Evolutionary conservation across 1,140 invertebrate genomes (phyloP).

Genomic region (Physella acuta): DNA sequence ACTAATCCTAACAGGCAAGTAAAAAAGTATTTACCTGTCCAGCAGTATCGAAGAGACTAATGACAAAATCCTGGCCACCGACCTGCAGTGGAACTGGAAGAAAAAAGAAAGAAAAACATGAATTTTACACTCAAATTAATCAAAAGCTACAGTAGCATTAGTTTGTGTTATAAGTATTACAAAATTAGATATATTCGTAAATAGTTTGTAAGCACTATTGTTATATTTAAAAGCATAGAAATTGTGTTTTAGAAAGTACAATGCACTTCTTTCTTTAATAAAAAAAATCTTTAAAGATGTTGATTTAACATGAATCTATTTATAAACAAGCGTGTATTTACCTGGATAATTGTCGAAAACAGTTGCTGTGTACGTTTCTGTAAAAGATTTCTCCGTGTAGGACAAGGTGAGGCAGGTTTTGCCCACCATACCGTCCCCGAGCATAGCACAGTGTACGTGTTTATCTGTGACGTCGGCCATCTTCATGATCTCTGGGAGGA

Average conservation of each 20-base stretch:
- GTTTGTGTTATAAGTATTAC: too few species aligned
- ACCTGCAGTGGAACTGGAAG: slow-evolving; percentile 38
- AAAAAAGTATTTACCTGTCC: slow-evolving; percentile 41
- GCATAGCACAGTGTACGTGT: slow-evolving; percentile 42
- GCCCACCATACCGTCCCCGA: slow-evolving; percentile 55
- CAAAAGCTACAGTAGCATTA: too few species aligned
- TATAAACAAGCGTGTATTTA: slow-evolving; percentile 26
- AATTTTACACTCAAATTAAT: too few species aligned
- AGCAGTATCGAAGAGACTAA: slow-evolving; percentile 50
- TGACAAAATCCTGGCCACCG: slow-evolving; percentile 42
- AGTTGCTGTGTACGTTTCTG: slow-evolving; percentile 49
- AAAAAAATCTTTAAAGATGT: too few species aligned
- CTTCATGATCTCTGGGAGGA: slow-evolving; percentile 16
- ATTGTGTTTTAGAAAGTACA: too few species aligned
- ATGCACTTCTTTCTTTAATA: too few species aligned
- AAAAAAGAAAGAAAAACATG: slow-evolving; percentile 11
- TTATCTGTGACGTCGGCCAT: slow-evolving; percentile 21
- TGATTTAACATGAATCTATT: too few species aligned
- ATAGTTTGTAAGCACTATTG: too few species aligned
- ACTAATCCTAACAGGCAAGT: too few species aligned
- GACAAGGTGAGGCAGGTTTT: slow-evolving; percentile 50
- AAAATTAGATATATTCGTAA: too few species aligned
- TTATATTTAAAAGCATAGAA: too few species aligned
- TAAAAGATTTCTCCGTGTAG: slow-evolving; percentile 41
- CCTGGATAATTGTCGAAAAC: slow-evolving; percentile 57